These are phyloP conservation scores for Drosophila obscura DNA, from an alignment of 1,140 invertebrate species.

Conservation along the genomic window DNA sequence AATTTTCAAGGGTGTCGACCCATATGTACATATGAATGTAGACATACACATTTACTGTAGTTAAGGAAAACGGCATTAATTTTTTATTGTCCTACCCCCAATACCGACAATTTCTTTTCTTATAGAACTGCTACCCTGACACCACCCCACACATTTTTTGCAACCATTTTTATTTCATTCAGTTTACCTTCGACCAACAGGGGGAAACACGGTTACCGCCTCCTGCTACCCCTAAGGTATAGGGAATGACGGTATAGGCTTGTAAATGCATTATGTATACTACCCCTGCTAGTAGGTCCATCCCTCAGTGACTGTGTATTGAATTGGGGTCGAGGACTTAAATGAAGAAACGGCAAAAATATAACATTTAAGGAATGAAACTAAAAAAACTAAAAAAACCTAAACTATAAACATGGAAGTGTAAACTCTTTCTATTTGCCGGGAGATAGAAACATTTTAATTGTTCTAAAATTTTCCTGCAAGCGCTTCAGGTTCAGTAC, in stretches of 20 bases:
- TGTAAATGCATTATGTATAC: slow-evolving; percentile 7
- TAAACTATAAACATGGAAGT: too few relatives aligned
- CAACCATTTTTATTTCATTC: slow-evolving; percentile 53
- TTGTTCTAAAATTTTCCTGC: too few relatives aligned
- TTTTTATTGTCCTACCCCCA: neutral
- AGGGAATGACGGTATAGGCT: slow-evolving; percentile 18
- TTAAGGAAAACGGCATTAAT: neutral
- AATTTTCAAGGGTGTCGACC: too few relatives aligned
- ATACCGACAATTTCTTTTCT: too few relatives aligned
- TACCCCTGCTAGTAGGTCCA: slow-evolving; percentile 26
- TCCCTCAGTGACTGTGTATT: slow-evolving; percentile 29
- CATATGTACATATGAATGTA: neutral
- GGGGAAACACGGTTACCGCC: slow-evolving; percentile 36
- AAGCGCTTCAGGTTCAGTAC: too few relatives aligned
- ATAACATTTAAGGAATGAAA: slow-evolving; percentile 3
- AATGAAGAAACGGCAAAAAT: neutral
- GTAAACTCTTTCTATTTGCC: too few relatives aligned
- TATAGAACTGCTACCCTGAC: neutral
- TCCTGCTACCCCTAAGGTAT: slow-evolving; percentile 50
- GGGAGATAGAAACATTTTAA: too few relatives aligned
- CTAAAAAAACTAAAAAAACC: too few relatives aligned
- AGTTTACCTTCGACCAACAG: slow-evolving; percentile 30
- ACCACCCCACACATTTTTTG: slow-evolving; percentile 61
- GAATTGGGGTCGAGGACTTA: slow-evolving; percentile 29
- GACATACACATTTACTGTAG: neutral